Evolutionary conservation across 2,888 invertebrate genomes (phyloP), one percentile per base, ranked within the genome.

Genomic region (Leptopterna dolabrata): DNA sequence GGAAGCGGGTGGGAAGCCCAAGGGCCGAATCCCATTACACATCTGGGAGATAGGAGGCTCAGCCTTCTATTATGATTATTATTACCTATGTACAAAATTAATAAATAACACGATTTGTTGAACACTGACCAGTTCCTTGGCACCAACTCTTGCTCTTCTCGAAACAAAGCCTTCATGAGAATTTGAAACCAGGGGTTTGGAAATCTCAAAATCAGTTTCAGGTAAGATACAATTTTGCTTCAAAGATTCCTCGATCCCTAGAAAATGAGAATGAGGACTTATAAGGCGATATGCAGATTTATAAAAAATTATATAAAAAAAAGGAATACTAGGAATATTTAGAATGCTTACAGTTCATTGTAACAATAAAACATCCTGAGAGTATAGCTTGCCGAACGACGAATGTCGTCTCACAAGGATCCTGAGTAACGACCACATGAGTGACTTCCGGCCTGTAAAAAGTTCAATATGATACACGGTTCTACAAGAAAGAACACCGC

Each of bases 211-310:
- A 45, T 43, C 27, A 27, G 9, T 47, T 11, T 73, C 76, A 1
- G 73, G 85, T 19, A 71, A 47, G 0, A 85, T 14, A 11, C 11
- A 30, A 16, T 73, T 45, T 19, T 71, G 7, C 27, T 51, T 45
- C 47, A 85, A 47, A 19, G 47, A 85, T 43, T 85, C 47, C 19
- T 19, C 2, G 9, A 85, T n/a, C 85, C 85, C 85, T 85, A 24
- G 76, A 36, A 36, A 76, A 19, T 29, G 19, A n/a, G 16, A 19
- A 36, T 36, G 19, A 4, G 27, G 16, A 43, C 0, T 11, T 2
- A 76, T n/a, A 76, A 30, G 14, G 30, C 14, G 14, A 13, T 36
- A 4, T 2, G 7, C 36, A 7, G 47, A 47, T 16, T 16, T 47
- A 47, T 11, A 43, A 43, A 47, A 70, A 70, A 70, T 27, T 1